Base-by-base conservation (phyloP, 2,888 invertebrate genomes). In the Pherbina coryleti region DNA sequence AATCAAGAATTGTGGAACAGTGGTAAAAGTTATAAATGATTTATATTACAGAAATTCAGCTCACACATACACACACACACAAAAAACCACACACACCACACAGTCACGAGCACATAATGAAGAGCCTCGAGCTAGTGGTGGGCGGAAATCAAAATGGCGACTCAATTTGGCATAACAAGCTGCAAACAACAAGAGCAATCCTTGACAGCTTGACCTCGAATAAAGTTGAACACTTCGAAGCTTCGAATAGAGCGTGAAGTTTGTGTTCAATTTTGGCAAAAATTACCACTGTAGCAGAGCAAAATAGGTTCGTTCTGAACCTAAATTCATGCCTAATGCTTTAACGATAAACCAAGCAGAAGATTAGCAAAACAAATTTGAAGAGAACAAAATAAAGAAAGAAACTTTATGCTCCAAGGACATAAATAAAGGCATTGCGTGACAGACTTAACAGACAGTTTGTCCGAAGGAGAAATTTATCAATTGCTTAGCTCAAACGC, bases 171-270 rank as follows among this genome's bases (percentile, higher is more conserved):
- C 73, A 64, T 25, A 25, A 37, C 55, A 17, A 34, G 22, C 72
- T 22, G 4, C n/a, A 69, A 49, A 62, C 37, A 44, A 49, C 62
- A 60, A 37, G 11, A 74, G 66, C 74, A 51, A 22, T 11, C 1
- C 62, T 67, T 67, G 57, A 28, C 19, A 49, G 17, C 62, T 57
- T 74, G 74, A 74, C 74, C 74, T 64, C 66, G 51, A 74, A 25
- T 53, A 34, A 53, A 64, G 66, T 51, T 64, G 51, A 34, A 31
- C 51, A 53, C 74, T 74, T 51, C 44, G 51, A 74, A 28, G 34
- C 74, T 74, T 51, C 44, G 51, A 74, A 28, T 34, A 7, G 31
- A 64, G 64, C 22, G 14, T 31, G 9, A 22, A 71, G 17, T 1
- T 22, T 37, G 9, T 8, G 1, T 5, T 11, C 60, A 60, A 60